Conservation (phyloP, 2,888 invertebrate genomes). For the Isoperla grammatica region DNA sequence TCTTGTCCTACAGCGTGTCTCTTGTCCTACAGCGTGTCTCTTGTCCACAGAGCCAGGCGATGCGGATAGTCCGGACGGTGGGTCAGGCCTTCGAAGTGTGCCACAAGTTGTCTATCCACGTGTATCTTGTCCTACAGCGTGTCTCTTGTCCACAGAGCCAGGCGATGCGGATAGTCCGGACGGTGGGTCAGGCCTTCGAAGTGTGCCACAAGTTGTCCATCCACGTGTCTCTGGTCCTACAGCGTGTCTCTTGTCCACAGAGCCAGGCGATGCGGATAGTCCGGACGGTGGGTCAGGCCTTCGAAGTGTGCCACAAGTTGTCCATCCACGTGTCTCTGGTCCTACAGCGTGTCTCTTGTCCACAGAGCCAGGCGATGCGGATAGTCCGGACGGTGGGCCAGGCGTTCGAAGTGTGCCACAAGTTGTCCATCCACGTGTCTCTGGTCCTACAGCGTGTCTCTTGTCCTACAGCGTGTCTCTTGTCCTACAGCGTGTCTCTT, state of each 20-base stretch:
- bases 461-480: too few species aligned
- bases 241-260: slow-evolving; percentile 48
- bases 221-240: slow-evolving; percentile 42
- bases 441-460: too few species aligned
- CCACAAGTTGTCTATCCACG: slow-evolving; percentile 81
- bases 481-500: too few species aligned
- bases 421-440: slow-evolving; percentile 65
- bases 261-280: slow-evolving; percentile 98
- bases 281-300: slow-evolving; percentile 97
- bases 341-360: too few species aligned
- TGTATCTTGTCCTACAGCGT: slow-evolving; percentile 21
- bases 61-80: slow-evolving; percentile 96
- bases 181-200: slow-evolving; percentile 98
- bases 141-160: slow-evolving; percentile 65
- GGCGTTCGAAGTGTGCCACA: slow-evolving; percentile 99
- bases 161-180: slow-evolving; percentile 97
- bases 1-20: too few species aligned
- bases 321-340: slow-evolving; percentile 52
- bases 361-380: slow-evolving; percentile 95
- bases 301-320: slow-evolving; percentile 98
- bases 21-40: too few species aligned
- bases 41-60: slow-evolving; percentile 82
- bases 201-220: slow-evolving; percentile 94
- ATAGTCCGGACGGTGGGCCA: slow-evolving; percentile 98
- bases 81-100: slow-evolving; percentile 99